Evolutionary conservation across 2,113 vertebrate species (phyloP), one percentile per base, ranked within the genome.

Genomic region (Choloepus hoffmanni): DNA sequence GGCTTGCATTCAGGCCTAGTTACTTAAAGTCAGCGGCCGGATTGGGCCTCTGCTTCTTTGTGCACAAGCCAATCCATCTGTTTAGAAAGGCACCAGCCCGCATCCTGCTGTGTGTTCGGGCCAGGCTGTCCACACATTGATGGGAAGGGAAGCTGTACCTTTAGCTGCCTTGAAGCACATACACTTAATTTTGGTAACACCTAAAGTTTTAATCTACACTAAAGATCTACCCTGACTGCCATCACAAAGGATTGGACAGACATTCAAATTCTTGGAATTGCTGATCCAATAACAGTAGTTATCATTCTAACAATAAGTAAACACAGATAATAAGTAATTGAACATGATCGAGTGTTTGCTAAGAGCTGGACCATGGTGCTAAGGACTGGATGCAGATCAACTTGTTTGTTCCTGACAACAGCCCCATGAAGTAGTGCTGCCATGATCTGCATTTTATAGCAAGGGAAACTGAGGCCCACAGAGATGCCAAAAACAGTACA

Each of bases 21-120:
- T 97, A 76, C 97, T 88, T 96, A 97, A 98, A 95, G 83, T 94
- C 89, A 97, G 83, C 81, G 88, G 94, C 95, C 93, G 94, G 89
- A 93, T 50, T 93, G 89, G 97, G 85, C 50, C 83, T 90, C 85
- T 90, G 63, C 90, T 93, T 95, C 93, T 97, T 96, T 94, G 53
- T 78, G 77, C 89, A 95, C 92, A 97, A 96, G 93, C 92, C 84
- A 78, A 73, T 76, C 84, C 92, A 96, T 84, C 95, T 45, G 16
- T 16, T 95, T 93, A 95, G 50, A 93, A 58, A 53, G 86, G 33
- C 33, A 79, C 63, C 77, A 48, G 48, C 33, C 85, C 7, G 33
- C 63, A 45, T 7, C 28, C 67, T 40, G 60, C 15, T 70, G 60
- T 24, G 85, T 58, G 18, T 58, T 16, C 15, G 18, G 55, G 55